phyloP scores from a whole-genome alignment of 2,797 vertebrate species.

The Spea hammondii region DNA sequence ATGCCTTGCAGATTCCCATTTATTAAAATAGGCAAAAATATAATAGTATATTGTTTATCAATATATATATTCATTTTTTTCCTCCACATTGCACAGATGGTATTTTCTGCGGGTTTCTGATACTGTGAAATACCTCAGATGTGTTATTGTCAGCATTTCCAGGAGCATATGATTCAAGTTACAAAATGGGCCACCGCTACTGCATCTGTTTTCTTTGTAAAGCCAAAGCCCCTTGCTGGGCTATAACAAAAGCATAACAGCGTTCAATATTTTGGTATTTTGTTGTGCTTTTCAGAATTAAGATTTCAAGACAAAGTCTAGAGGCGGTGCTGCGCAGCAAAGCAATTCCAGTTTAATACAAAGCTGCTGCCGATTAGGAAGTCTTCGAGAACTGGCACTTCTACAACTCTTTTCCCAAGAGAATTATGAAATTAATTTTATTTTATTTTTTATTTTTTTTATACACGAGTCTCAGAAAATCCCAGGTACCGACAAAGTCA shows the following conservation, averaged over 20 bases:
- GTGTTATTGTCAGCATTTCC: constrained; percentile 35
- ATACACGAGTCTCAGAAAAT: no score
- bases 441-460: no score
- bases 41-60: background rate
- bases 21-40: no score
- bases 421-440: no score
- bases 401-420: no score
- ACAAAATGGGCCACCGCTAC: constrained; percentile 23
- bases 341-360: constrained; percentile 29
- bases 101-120: constrained; percentile 14
- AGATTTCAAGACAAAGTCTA: constrained; percentile 21
- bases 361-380: no score
- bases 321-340: constrained; percentile 7
- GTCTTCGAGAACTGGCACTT: no score
- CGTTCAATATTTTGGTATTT: constrained; percentile 45
- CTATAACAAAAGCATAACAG: constrained; percentile 33
- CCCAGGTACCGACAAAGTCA: no score
- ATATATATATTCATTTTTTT: constrained; percentile 2
- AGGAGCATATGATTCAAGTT: constrained; percentile 22
- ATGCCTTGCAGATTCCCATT: no score
- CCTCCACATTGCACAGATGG: constrained; percentile 22
- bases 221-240: constrained; percentile 18
- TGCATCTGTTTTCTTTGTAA: constrained; percentile 33
- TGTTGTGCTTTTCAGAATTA: constrained; percentile 33
- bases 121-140: constrained; percentile 35